Evolutionary conservation across 2,113 vertebrate species (phyloP).

Genomic region (Lepisosteus oculatus): DNA sequence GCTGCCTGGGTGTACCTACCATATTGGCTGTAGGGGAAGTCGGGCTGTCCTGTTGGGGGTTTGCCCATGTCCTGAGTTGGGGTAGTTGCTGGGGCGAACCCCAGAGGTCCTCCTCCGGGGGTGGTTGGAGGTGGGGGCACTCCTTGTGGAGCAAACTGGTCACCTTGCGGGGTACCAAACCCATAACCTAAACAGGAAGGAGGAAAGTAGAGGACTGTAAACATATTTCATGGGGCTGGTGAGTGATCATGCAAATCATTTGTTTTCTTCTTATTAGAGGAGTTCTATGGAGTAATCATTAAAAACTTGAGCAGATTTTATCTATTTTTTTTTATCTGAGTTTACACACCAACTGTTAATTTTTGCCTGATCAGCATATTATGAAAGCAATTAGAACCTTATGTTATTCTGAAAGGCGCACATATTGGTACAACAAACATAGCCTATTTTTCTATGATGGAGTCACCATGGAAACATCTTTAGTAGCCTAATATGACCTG

Average conservation of each 20-base stretch:
- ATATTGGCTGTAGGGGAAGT: slow-evolving; percentile 95
- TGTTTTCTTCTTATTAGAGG: not conserved
- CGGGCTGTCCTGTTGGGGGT: slow-evolving; percentile 88
- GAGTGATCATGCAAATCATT: not conserved
- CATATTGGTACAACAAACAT: too few relatives aligned
- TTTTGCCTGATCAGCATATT: too few relatives aligned
- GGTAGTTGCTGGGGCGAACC: slow-evolving; percentile 91
- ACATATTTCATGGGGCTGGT: not conserved
- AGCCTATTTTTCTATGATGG: too few relatives aligned
- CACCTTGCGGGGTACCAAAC: slow-evolving; percentile 89
- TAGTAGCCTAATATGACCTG: too few relatives aligned
- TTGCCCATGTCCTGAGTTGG: slow-evolving; percentile 98
- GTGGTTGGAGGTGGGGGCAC: slow-evolving; percentile 91
- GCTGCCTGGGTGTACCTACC: slow-evolving; percentile 71
- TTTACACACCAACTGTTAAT: too few relatives aligned
- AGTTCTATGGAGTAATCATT: too few relatives aligned
- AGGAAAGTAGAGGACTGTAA: not conserved
- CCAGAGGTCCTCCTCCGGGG: slow-evolving; percentile 84
- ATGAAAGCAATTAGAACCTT: too few relatives aligned
- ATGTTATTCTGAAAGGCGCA: too few relatives aligned
- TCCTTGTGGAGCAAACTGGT: slow-evolving; percentile 89
- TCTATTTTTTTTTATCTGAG: too few relatives aligned
- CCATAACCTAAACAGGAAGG: slow-evolving; percentile 76
- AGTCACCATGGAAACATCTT: too few relatives aligned
- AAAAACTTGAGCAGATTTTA: too few relatives aligned